Base-by-base conservation (phyloP, 2,888 invertebrate genomes). In the Carabus problematicus region DNA sequence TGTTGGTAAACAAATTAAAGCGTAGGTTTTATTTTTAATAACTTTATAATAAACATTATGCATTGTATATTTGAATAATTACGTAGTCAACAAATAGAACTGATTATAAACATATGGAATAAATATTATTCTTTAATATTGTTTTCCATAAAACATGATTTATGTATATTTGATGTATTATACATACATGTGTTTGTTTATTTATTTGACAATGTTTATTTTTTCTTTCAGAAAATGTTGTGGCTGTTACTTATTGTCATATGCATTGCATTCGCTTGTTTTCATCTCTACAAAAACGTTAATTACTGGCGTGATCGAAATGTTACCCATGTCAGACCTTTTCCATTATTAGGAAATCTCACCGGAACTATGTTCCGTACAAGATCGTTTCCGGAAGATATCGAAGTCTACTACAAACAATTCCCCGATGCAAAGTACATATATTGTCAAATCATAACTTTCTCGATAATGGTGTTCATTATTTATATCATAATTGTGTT, bases 331-430 rank as follows among this genome's bases (percentile, higher is more conserved):
- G n/a, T 67, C 11, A 70, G 69, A 45, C 72, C 73, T 0, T 56
- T 68, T 14, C 73, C 72, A 19, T 70, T 75, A 58, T 39, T 75
- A 7, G 74, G 74, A 8, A 70, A 73, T 63, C n/a, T 29, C 8
- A 40, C 40, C 4, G 39, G 43, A 3, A 61, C 55, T 55, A 18
- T 69, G 2, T 62, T 29, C 11, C 43, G 40, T 14, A 42, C 16
- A 45, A 41, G 18, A 52, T 12, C 61, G 0, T 16, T 69, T 8
- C 59, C 67, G 42, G 67, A 67, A 67, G 12, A 52, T 14, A 41
- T 67, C 7, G 19, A 49, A 41, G 49, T 59, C n/a, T 42, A 59
- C 60, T 67, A 67, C 40, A 67, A 67, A 3, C 47, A 59, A 52
- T 40, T 14, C 19, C 67, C 67, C 0, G 49, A 67, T 1, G 58